Evolutionary conservation across 2,797 vertebrate species (phyloP), one percentile per base, ranked within the genome.

Genomic region (Chaetophractus vellerosus): DNA sequence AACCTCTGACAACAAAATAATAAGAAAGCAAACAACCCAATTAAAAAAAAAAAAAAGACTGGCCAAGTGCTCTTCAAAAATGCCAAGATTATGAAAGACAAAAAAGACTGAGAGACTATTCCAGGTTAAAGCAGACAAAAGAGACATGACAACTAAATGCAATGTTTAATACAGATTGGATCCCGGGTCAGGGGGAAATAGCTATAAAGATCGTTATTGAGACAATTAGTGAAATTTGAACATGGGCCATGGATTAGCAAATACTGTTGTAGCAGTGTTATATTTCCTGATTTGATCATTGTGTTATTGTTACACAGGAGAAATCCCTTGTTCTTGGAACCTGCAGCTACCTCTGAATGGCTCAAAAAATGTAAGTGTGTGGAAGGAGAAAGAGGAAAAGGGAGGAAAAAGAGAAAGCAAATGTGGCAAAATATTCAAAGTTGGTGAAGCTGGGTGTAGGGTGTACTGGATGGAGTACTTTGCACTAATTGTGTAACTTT

Each of bases 81-180:
- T 36, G 5, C 24, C 33, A 38, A 91, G 12, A 26, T 21, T 24
- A 12, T 23, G 38, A 66, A 79, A 21, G 26, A 79, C 9, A 71
- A 66, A 88, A n/a, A 28, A 64, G 68, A 64, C 41, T 21, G 23
- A 59, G 12, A 14, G 66, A 38, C 7, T 28, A 2, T n/a, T 89
- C 50, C 38, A 41, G 24, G 55, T 1, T 21, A 41, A 57, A 57
- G 10, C 0, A 57, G 10, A 14, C 28, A 26, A n/a, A 57, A 88
- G 66, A 38, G 31, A 63, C 6, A 1, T 5, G 9, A 15, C 0
- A 12, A 8, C 9, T 52, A 26, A 48, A 48, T 10, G 19, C 16
- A 33, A 6, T 3, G 21, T 12, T 2, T 2, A 18, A 16, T 9
- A 33, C 14, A 0, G 16, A 14, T 5, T 14, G 9, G 33, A 9